Evolutionary conservation across 2,113 vertebrate genomes (phyloP).

Genomic region (Bothrops jararaca): DNA sequence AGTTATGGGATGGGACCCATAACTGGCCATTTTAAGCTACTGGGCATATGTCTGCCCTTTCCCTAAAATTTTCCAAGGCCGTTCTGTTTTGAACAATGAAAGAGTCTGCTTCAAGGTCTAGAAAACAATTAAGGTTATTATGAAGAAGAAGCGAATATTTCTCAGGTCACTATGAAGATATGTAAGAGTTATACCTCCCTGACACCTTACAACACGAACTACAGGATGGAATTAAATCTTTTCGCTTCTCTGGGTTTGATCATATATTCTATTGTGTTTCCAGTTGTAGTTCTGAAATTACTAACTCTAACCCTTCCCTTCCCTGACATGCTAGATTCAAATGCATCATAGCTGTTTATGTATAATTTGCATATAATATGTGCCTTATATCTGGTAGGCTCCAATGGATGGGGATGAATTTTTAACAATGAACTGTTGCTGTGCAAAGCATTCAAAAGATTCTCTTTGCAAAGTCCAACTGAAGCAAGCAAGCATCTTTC

Average conservation of each 20-base stretch:
- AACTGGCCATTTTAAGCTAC: background rate
- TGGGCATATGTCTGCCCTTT: background rate
- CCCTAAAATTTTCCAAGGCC: background rate
- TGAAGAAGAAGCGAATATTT: background rate
- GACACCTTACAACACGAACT: background rate
- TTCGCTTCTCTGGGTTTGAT: background rate
- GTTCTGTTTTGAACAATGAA: background rate
- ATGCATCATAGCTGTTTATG: background rate
- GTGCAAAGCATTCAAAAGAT: background rate
- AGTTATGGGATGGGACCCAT: background rate
- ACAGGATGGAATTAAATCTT: background rate
- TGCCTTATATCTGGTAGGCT: background rate
- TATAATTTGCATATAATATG: background rate
- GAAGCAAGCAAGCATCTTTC: background rate
- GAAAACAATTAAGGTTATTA: background rate
- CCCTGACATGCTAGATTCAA: background rate
- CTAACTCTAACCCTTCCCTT: background rate
- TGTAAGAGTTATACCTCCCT: background rate
- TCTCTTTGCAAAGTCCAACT: background rate
- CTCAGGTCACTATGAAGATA: background rate
- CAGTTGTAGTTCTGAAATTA: background rate
- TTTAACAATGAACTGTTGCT: background rate
- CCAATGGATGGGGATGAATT: background rate
- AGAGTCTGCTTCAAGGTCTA: background rate
- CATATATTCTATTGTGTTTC: background rate